Evolutionary conservation across 2,888 invertebrate species (phyloP), one percentile per base, ranked within the genome.

Genomic region (Nomada goodeniana): DNA sequence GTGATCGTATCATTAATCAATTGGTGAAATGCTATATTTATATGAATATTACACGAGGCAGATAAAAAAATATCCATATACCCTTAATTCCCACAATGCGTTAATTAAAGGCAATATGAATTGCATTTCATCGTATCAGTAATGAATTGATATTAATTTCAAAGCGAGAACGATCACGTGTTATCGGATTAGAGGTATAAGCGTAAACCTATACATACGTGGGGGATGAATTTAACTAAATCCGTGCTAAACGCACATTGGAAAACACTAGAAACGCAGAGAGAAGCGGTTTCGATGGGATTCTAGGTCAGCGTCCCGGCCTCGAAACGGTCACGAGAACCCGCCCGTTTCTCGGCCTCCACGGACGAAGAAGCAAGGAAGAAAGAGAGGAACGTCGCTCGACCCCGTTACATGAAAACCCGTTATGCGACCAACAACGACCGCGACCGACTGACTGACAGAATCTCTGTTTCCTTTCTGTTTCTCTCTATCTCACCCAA

Each of bases 251-350:
- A 55, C n/a, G 15, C 52, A 42, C 57, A 53, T 53, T 60, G 20
- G 53, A 26, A 52, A 70, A 79, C 53, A 50, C 53, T 72, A 64
- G 74, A 67, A 36, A 47, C 57, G 76, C 64, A 52, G 64, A 84
- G 81, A 89, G 73, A 82, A 89, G 88, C 89, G 91, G 90, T 90
- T 90, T 86, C 84, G 83, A 86, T 73, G 89, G 86, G 87, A 92
- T 93, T 93, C 92, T 92, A 91, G 93, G 93, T 93, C 93, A 93
- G 89, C 92, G 93, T 92, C 90, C 91, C 90, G 90, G 91, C 91
- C 89, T 91, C 86, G 88, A 86, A 86, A 88, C 90, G 90, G 91
- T 92, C 91, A 91, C 89, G 89, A 84, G 80, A 89, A 91, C 88
- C 89, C 89, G 83, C 55, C 23, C 67, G 67, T 75, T 73, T 64